Evolutionary conservation across 2,888 invertebrate species (phyloP).

Genomic region (Chouioia cunea): DNA sequence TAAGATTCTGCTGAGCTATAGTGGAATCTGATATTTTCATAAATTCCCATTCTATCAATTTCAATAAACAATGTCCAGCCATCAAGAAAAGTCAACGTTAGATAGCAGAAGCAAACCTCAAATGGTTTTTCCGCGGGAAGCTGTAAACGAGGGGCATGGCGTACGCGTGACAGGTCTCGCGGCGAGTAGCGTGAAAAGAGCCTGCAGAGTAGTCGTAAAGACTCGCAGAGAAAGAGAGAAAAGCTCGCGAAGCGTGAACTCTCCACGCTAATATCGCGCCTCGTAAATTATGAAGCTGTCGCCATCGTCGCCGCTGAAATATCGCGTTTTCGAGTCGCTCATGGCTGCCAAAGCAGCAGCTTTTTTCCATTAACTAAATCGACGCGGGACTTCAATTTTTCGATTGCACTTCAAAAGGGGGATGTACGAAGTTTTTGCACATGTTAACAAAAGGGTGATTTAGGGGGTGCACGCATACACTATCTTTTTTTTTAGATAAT

Average conservation of each 20-base stretch:
- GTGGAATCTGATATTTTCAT: no score
- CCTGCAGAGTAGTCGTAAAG: constrained; percentile 40
- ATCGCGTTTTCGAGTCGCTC: constrained; percentile 44
- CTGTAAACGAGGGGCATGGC: no score
- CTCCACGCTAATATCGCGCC: constrained; percentile 56
- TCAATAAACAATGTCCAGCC: no score
- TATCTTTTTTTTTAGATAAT: no score
- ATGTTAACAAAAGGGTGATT: no score
- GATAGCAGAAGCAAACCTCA: no score
- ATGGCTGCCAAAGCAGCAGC: not conserved
- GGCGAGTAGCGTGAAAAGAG: constrained; percentile 26
- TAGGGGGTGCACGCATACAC: no score
- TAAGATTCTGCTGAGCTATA: no score
- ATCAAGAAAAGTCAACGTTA: not conserved
- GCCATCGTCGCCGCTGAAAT: constrained; percentile 53
- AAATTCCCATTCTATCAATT: no score
- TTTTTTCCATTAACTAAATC: constrained; percentile 33
- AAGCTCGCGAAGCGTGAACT: constrained; percentile 39
- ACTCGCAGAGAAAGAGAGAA: constrained; percentile 18
- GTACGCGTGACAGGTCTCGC: constrained; percentile 5
- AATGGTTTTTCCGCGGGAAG: no score
- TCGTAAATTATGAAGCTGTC: constrained; percentile 60
- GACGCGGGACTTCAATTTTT: not conserved
- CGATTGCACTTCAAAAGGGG: no score
- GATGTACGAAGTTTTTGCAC: no score